phyloP scores from a whole-genome alignment of 1,140 invertebrate species.

The Radopholus similis region DNA sequence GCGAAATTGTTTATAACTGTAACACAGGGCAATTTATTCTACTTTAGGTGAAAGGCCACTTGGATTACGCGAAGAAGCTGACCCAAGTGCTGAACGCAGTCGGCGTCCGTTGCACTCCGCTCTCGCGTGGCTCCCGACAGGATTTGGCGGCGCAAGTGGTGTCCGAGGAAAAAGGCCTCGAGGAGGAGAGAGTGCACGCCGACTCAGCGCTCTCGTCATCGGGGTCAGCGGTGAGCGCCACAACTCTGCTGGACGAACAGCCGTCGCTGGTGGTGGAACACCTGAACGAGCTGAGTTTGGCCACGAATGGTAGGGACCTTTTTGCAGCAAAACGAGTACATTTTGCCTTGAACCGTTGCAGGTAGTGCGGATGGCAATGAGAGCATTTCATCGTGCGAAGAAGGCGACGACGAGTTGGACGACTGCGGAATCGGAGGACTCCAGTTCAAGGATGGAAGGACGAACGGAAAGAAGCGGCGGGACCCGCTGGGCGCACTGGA shows the following conservation, averaged over 20 bases:
- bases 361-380: too few species aligned
- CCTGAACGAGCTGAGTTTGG: too few species aligned
- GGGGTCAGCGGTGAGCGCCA: background rate
- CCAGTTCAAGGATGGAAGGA: too few species aligned
- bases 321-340: too few species aligned
- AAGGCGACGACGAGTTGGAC: too few species aligned
- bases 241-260: background rate
- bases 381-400: too few species aligned
- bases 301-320: too few species aligned
- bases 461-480: too few species aligned
- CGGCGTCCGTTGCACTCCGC: constrained; percentile 47
- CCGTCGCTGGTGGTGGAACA: background rate
- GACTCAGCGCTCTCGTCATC: background rate
- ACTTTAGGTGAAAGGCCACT: constrained; percentile 53
- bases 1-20: constrained; percentile 15
- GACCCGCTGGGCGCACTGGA: too few species aligned
- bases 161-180: background rate
- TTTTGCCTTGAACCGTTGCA: too few species aligned
- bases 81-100: constrained; percentile 56
- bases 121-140: constrained; percentile 17
- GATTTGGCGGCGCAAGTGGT: constrained; percentile 5
- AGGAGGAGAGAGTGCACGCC: background rate
- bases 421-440: too few species aligned
- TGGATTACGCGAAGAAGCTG: constrained; percentile 54
- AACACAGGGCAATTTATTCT: background rate